Conservation (phyloP, 2,113 vertebrate species). For the Saguinus midas region DNA sequence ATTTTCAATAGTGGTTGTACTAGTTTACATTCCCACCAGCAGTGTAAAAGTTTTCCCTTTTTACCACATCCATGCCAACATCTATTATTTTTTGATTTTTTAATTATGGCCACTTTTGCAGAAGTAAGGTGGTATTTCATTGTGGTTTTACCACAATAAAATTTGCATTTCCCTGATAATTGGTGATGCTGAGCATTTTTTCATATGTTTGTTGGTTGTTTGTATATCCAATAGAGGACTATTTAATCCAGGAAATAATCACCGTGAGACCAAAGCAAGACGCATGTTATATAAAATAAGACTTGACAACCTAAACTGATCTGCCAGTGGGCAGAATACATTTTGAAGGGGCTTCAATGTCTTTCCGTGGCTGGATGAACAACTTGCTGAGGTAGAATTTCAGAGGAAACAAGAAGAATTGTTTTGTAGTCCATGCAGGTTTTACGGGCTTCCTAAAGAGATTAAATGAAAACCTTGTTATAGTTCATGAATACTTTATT, state of each 20-base stretch:
- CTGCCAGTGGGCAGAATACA: background rate
- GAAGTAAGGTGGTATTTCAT: no score
- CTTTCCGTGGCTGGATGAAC: slow-evolving; percentile 2
- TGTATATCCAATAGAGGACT: background rate
- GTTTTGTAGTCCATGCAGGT: slow-evolving; percentile 2
- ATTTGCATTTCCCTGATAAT: no score
- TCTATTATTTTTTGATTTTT: no score
- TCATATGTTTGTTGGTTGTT: no score
- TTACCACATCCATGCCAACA: no score
- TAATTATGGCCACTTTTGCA: no score
- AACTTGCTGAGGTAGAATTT: background rate
- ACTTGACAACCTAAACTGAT: background rate
- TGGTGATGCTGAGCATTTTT: no score
- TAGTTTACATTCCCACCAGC: no score
- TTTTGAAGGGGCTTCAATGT: background rate
- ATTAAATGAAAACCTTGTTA: slow-evolving; percentile 60
- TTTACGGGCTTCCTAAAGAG: slow-evolving; percentile 50
- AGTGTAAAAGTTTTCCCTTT: no score
- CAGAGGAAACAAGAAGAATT: slow-evolving; percentile 37
- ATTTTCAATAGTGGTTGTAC: no score
- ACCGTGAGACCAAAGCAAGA: background rate
- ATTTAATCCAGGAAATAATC: background rate
- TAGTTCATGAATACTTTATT: slow-evolving; percentile 65
- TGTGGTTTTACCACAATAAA: no score
- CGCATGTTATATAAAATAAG: background rate